Evolutionary conservation across 1,140 invertebrate species (phyloP).

Genomic region (Thaumatotibia leucotreta): DNA sequence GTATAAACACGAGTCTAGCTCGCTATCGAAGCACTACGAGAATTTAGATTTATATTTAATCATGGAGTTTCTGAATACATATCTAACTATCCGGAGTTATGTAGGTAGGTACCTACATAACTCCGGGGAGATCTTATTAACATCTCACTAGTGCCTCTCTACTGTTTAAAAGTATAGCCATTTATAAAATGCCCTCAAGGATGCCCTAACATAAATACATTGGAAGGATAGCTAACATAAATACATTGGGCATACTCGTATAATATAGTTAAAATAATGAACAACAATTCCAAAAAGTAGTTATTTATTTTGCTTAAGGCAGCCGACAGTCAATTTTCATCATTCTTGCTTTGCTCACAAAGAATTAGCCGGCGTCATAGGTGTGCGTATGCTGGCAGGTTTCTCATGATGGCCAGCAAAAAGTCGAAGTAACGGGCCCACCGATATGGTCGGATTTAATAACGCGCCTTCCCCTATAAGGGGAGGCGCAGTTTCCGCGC

Average conservation of each 20-base stretch:
- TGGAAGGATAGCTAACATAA: too few relatives aligned
- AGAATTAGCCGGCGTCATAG: neutral
- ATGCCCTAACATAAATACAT: too few relatives aligned
- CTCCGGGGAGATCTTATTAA: too few relatives aligned
- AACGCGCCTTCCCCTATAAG: conserved; percentile 45
- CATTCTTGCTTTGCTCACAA: neutral
- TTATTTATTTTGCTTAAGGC: neutral
- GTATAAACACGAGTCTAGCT: neutral
- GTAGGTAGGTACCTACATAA: too few relatives aligned
- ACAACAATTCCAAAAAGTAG: neutral
- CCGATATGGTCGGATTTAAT: conserved; percentile 66
- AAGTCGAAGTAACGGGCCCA: conserved; percentile 51
- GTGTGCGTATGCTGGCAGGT: conserved; percentile 17
- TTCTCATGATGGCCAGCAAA: conserved; percentile 39
- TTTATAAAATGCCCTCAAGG: too few relatives aligned
- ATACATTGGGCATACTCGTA: too few relatives aligned
- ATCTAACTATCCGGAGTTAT: too few relatives aligned
- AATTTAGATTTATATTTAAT: too few relatives aligned
- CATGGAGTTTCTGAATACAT: too few relatives aligned
- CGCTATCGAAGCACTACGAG: neutral
- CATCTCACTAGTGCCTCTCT: too few relatives aligned
- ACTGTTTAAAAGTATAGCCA: too few relatives aligned
- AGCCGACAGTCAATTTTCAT: neutral
- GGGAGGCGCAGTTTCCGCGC: conserved; percentile 27
- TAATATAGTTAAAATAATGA: neutral